Evolutionary conservation across 2,113 vertebrate genomes (phyloP).

Genomic region (Hemicordylus capensis): DNA sequence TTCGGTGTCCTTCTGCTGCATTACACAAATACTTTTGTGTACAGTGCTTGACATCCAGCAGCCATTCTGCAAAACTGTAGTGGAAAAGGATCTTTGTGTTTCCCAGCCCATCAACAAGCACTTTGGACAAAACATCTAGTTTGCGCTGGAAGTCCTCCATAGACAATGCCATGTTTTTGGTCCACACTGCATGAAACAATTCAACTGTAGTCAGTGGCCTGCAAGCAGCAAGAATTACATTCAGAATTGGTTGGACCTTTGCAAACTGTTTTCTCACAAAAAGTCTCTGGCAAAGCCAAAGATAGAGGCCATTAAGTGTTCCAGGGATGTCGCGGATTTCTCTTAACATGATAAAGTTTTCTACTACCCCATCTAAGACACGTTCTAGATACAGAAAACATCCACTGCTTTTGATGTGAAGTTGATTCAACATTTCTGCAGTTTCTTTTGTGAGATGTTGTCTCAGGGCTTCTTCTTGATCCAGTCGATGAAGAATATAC

Average conservation of each 20-base stretch:
- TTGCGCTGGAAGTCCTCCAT: conserved; percentile 97
- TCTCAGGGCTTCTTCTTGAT: conserved; percentile 95
- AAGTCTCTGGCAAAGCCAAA: conserved; percentile 99
- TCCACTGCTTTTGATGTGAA: conserved; percentile 98
- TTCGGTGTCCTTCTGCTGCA: conserved; percentile 93
- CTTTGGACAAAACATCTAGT: conserved; percentile 93
- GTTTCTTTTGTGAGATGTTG: conserved; percentile 99
- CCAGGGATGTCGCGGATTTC: conserved; percentile 98
- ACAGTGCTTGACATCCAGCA: conserved; percentile 96
- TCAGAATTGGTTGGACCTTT: conserved; percentile 96
- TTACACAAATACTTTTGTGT: conserved; percentile 98
- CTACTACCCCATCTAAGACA: conserved; percentile 96
- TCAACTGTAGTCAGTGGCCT: conserved; percentile 90
- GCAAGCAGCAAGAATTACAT: conserved; percentile 94
- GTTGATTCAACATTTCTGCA: conserved; percentile 97
- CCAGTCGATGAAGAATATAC: conserved; percentile 95
- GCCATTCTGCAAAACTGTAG: conserved; percentile 98
- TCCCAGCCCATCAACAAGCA: conserved; percentile 89
- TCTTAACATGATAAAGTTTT: conserved; percentile 95
- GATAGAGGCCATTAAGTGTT: conserved; percentile 95
- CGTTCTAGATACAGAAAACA: conserved; percentile 97
- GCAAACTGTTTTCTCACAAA: conserved; percentile 99
- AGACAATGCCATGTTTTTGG: conserved; percentile 91
- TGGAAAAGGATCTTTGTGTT: conserved; percentile 97
- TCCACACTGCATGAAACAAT: conserved; percentile 95